phyloP scores from a whole-genome alignment of 2,888 invertebrate genomes.

The Troglohyphantes excavatus region DNA sequence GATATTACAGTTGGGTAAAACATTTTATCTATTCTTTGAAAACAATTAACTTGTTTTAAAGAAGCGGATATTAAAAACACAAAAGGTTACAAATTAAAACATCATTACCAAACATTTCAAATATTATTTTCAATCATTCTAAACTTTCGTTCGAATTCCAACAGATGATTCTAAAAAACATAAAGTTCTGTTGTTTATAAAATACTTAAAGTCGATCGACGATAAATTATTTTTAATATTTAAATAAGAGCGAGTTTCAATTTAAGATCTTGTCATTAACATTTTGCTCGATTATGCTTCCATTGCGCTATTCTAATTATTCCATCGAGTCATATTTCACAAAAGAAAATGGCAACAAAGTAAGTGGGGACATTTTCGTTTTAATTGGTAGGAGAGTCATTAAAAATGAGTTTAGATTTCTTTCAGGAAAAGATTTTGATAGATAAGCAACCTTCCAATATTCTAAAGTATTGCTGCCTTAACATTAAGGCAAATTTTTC shows the following conservation, averaged over 20 bases:
- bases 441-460: neutral
- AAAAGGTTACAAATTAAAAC: too few species aligned
- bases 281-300: neutral
- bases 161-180: too few species aligned
- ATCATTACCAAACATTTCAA: too few species aligned
- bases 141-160: too few species aligned
- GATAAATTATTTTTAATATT: neutral
- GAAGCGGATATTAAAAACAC: too few species aligned
- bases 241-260: neutral
- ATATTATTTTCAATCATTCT: too few species aligned
- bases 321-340: neutral
- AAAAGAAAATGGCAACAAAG: slow-evolving; percentile 18
- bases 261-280: slow-evolving; percentile 5
- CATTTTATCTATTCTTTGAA: too few species aligned
- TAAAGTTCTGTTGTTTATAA: too few species aligned
- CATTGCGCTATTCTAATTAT: slow-evolving; percentile 27
- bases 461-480: neutral
- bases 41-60: too few species aligned
- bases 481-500: neutral
- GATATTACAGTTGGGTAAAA: too few species aligned
- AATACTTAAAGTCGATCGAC: neutral
- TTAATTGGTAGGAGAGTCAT: slow-evolving; percentile 28
- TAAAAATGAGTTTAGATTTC: slow-evolving; percentile 6
- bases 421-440: neutral
- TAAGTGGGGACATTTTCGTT: neutral